Evolutionary conservation across 2,797 vertebrate species (phyloP).

Genomic region (Myotis findleyi): DNA sequence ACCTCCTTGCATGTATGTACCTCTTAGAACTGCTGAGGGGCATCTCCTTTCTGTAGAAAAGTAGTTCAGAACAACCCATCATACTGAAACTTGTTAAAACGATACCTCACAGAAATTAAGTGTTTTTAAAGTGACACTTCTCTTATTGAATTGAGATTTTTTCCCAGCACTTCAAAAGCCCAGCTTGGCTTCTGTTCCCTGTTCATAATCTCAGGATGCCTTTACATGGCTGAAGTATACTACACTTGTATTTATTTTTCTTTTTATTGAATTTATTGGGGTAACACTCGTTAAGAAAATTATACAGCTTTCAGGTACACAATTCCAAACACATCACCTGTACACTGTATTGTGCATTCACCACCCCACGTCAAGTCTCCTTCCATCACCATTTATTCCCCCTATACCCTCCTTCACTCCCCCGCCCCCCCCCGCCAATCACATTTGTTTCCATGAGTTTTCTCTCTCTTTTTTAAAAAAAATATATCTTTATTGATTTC

Average conservation of each 20-base stretch:
- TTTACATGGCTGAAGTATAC: not conserved
- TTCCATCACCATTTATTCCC: not conserved
- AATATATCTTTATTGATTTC: too few species aligned
- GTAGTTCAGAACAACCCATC: slow-evolving; percentile 59
- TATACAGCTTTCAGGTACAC: not conserved
- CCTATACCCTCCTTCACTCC: not conserved
- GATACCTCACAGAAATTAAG: slow-evolving; percentile 75
- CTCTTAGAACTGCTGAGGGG: slow-evolving; percentile 29
- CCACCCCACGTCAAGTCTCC: not conserved
- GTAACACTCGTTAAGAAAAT: not conserved
- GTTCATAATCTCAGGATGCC: slow-evolving; percentile 13
- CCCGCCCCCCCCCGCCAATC: not conserved
- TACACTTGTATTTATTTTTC: not conserved
- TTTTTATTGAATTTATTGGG: not conserved
- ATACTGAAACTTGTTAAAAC: slow-evolving; percentile 51
- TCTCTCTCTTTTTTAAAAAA: not conserved
- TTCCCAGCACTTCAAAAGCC: slow-evolving; percentile 40
- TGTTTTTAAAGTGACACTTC: slow-evolving; percentile 67
- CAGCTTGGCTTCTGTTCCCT: not conserved
- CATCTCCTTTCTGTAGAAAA: slow-evolving; percentile 35
- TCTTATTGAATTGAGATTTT: slow-evolving; percentile 28
- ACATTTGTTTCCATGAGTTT: not conserved
- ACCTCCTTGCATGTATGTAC: not conserved
- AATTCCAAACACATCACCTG: not conserved
- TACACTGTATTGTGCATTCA: not conserved